phyloP scores from a whole-genome alignment of 2,888 invertebrate genomes.

The Andrena chrysosceles region DNA sequence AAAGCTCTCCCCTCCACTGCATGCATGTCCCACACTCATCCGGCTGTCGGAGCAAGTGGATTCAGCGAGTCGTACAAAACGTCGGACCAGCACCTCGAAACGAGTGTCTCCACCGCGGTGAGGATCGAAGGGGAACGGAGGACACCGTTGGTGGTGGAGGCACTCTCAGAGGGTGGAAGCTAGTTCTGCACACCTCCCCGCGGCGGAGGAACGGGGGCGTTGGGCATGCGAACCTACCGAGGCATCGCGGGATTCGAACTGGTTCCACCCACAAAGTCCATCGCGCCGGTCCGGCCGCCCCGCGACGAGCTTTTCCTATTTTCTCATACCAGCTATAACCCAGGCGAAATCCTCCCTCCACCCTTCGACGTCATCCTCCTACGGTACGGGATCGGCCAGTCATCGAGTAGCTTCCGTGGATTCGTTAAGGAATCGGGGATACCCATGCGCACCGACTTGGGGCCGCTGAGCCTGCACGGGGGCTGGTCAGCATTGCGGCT shows the following conservation, averaged over 20 bases:
- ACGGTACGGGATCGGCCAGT: constrained; percentile 66
- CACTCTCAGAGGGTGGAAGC: constrained; percentile 62
- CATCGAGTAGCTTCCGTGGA: constrained; percentile 71
- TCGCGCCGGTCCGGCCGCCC: constrained; percentile 84
- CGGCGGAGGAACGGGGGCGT: constrained; percentile 75
- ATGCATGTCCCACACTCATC: constrained; percentile 52
- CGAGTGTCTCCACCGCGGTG: constrained; percentile 65
- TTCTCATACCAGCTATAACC: constrained; percentile 75
- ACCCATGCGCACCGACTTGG: constrained; percentile 63
- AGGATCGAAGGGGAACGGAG: constrained; percentile 77
- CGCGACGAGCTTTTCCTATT: constrained; percentile 77
- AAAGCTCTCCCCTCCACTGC: constrained; percentile 47
- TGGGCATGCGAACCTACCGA: constrained; percentile 87
- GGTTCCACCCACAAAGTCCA: constrained; percentile 85
- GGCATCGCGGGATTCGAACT: constrained; percentile 85
- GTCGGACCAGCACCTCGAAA: constrained; percentile 71
- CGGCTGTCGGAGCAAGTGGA: constrained; percentile 69
- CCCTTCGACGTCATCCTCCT: constrained; percentile 64
- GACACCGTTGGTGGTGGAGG: constrained; percentile 73
- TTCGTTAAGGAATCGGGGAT: constrained; percentile 69
- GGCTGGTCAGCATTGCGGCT: constrained; percentile 59
- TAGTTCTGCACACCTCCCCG: constrained; percentile 69
- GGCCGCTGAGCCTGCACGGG: constrained; percentile 9
- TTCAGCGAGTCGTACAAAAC: constrained; percentile 71
- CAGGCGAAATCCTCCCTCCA: constrained; percentile 55